Base-by-base conservation (phyloP, 2,113 vertebrate species). In the Malaclemys terrapin region DNA sequence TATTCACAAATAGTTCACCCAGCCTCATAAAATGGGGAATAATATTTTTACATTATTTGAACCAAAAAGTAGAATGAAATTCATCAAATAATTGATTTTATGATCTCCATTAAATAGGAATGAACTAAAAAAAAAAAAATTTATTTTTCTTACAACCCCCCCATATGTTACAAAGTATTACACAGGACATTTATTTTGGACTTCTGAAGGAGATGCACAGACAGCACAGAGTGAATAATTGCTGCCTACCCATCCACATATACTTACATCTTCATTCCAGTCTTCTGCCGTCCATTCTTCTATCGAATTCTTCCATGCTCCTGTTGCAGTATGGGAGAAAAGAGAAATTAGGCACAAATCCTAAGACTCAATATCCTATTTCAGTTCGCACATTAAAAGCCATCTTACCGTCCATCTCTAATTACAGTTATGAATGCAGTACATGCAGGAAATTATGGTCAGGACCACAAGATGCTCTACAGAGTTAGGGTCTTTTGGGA, bases 201-300 rank as follows among this genome's bases (percentile, higher is more conserved):
- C 45, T 94, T 91, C 72, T 50, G n/a, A 42, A 91, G 81, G 84
- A 54, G 82, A 75, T 0, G n/a, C 6, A 76, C 10, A 87, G 45
- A 86, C 17, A 78, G 62, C 25, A 81, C 59, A 92, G 8, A 54
- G 16, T 49, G 59, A 96, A 80, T 54, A 57, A 84, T 10, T 6
- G 42, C 1, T 1, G 20, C 35, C 72, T 78, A 76, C 10, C 5
- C 75, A 88, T 79, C 5, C 42, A 57, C 29, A 47, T 35, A 91
- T 27, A 98, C 98, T 99, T 98, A 99, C 99, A 97, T 99, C 99
- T 98, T 99, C 99, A 96, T 98, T 99, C 99, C 99, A 99, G 90
- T 99, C 99, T 95, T 99, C 99, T 49, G 99, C 95, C 85, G 98
- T 98, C 99, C 99, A 99, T 83, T 99, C 99, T 93, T 99, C 99